Evolutionary conservation across 1,140 invertebrate genomes (phyloP).

Genomic region (Zaprionus ghesquierei): DNA sequence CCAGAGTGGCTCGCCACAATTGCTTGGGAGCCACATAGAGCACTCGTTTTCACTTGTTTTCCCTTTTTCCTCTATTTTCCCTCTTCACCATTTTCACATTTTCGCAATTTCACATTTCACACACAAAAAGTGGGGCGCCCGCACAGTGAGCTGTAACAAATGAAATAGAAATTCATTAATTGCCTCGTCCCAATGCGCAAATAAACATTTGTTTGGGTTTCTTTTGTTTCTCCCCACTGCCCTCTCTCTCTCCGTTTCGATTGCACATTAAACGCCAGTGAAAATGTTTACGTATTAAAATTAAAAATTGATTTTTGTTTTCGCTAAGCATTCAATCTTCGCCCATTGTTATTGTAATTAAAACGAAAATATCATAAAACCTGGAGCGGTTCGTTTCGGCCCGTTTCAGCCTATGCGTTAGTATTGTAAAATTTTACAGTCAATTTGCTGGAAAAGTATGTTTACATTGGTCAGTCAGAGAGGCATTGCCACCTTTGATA

Average conservation of each 20-base stretch:
- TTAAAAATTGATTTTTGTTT: constrained; percentile 42
- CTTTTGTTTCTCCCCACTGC: neutral
- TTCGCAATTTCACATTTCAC: constrained; percentile 19
- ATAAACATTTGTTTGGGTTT: constrained; percentile 56
- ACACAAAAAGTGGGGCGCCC: constrained; percentile 34
- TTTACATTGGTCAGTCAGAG: neutral
- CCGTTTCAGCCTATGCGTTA: neutral
- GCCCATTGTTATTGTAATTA: constrained; percentile 50
- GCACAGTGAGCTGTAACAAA: constrained; percentile 41
- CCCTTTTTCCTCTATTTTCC: too few relatives aligned
- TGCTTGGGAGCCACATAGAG: neutral
- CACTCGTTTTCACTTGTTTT: neutral
- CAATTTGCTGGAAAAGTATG: constrained; percentile 2
- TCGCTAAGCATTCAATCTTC: constrained; percentile 3
- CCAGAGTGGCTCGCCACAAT: constrained; percentile 45
- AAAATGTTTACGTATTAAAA: constrained; percentile 60
- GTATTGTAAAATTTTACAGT: neutral
- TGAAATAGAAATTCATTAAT: constrained; percentile 71
- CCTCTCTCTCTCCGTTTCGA: neutral
- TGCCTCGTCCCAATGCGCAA: constrained; percentile 68
- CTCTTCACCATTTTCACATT: constrained; percentile 5
- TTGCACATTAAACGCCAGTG: constrained; percentile 56
- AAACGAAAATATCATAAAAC: constrained; percentile 24
- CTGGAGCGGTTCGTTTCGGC: neutral
- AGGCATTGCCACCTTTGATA: neutral